Base-by-base conservation (phyloP, 2,797 vertebrate species). In the Acanthurus lineatus region DNA sequence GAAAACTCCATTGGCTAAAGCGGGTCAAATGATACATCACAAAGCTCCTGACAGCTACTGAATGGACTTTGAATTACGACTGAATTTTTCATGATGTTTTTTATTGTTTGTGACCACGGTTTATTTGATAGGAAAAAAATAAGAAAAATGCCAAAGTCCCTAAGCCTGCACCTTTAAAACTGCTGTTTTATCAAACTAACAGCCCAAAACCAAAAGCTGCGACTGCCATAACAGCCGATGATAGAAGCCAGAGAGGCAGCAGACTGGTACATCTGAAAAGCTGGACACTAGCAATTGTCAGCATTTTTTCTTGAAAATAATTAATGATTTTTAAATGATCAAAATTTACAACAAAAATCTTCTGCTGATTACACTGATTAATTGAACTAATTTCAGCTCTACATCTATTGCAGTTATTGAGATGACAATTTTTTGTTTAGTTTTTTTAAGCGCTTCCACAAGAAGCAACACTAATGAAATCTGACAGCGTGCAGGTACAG, bases 401-500 rank as follows among this genome's bases (percentile, higher is more conserved):
- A 32, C 32, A 32, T 32, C 32, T 32, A 32, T 9, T 22, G 3
- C 25, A 45, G 9, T 40, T 19, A 22, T 19, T 32, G 40, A 3
- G 6, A 32, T 32, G 5, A 32, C 32, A 32, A 32, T 5, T 45
- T 22, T 12, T 49, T 35, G 2, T 2, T n/a, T 32, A 32, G 32
- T 51, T 53, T 52, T 59, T 28, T 3, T 1, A n/a, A 20, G 17
- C 38, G 28, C 3, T 63, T 45, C 58, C 16, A 51, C 42, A 51
- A n/a, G 9, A n/a, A 42, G 57, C 19, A 14, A 45, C 40, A 1
- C 14, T 38, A 20, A 58, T 38, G 15, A 25, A 38, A 54, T 60
- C 42, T 49, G 69, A 60, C 42, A 66, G 32, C 11, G 28, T 59
- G 45, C 60, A 58, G 61, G 16, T 58, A 16, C 22, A 66, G 56